Conservation (phyloP, 2,888 invertebrate species). For the Syritta pipiens region DNA sequence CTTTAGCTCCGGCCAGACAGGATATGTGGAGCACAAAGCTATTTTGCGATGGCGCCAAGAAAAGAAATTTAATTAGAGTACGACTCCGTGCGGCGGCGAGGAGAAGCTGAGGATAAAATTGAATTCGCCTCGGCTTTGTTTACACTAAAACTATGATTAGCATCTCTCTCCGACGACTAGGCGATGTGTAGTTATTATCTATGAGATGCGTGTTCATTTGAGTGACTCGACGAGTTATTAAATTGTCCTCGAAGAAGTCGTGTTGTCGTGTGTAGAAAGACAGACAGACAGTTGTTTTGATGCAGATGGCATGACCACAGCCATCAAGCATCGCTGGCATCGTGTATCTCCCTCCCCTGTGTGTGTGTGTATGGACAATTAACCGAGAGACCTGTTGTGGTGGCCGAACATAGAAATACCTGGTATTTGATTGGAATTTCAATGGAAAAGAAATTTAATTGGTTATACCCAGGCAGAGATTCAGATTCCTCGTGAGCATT, state of each 20-base stretch:
- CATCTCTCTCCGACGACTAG: neutral
- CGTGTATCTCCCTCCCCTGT: neutral
- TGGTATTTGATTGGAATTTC: constrained; percentile 68
- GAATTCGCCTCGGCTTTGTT: constrained; percentile 33
- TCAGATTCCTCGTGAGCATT: constrained; percentile 41
- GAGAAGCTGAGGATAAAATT: constrained; percentile 3
- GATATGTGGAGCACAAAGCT: constrained; percentile 55
- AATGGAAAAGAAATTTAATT: constrained; percentile 70
- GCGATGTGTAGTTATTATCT: neutral
- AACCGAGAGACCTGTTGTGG: constrained; percentile 62
- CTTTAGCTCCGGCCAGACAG: constrained; percentile 53
- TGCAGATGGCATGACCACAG: constrained; percentile 31
- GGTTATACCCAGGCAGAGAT: constrained; percentile 29
- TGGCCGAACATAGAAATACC: constrained; percentile 54
- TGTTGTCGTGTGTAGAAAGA: neutral
- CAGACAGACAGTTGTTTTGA: constrained; percentile 47
- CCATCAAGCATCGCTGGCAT: neutral
- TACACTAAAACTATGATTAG: constrained; percentile 27
- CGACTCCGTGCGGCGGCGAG: neutral
- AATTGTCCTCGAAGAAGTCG: constrained; percentile 50
- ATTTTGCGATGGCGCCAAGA: constrained; percentile 58
- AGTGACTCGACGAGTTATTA: constrained; percentile 52
- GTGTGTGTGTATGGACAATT: constrained; percentile 28
- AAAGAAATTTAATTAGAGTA: constrained; percentile 67
- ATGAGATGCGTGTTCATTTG: constrained; percentile 37